Evolutionary conservation across 2,888 invertebrate genomes (phyloP).

Genomic region (Trichopria drosophilae): DNA sequence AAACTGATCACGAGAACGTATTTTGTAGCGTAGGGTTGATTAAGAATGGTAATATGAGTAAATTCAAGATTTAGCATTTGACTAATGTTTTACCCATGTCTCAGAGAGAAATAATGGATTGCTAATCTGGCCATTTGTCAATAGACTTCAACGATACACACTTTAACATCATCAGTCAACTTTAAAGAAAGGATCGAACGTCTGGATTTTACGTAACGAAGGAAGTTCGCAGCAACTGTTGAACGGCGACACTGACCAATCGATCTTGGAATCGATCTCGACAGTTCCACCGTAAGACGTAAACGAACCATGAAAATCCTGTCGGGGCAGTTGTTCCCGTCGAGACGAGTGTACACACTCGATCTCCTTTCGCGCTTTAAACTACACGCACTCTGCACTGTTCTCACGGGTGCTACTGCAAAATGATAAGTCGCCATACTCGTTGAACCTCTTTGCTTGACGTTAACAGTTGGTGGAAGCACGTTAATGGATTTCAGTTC

Average conservation of each 20-base stretch:
- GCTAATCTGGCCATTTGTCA: neutral
- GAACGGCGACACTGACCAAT: slow-evolving; percentile 8
- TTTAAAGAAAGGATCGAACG: too few relatives aligned
- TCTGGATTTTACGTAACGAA: too few relatives aligned
- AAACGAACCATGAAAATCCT: slow-evolving; percentile 14
- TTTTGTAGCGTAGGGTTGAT: too few relatives aligned
- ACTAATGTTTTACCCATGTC: too few relatives aligned
- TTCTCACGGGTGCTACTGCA: slow-evolving; percentile 16
- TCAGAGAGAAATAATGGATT: too few relatives aligned
- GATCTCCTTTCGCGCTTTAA: slow-evolving; percentile 7
- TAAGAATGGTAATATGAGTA: too few relatives aligned
- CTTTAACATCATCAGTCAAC: too few relatives aligned
- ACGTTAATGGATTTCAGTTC: slow-evolving; percentile 34
- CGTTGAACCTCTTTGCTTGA: neutral
- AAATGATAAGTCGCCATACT: slow-evolving; percentile 11
- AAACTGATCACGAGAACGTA: too few relatives aligned
- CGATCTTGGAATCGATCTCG: slow-evolving; percentile 11
- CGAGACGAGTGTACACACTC: slow-evolving; percentile 10
- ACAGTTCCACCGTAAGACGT: slow-evolving; percentile 9
- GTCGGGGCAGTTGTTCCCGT: slow-evolving; percentile 7
- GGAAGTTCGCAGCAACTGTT: neutral
- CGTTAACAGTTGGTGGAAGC: slow-evolving; percentile 16
- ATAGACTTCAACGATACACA: neutral
- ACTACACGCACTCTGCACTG: slow-evolving; percentile 6
- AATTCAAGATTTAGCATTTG: too few relatives aligned